Percentiles rank a stretch among this genome's conserved stretches.
Conservation (phyloP, 2,113 vertebrate species). For the Odontophorus gujanensis region DNA sequence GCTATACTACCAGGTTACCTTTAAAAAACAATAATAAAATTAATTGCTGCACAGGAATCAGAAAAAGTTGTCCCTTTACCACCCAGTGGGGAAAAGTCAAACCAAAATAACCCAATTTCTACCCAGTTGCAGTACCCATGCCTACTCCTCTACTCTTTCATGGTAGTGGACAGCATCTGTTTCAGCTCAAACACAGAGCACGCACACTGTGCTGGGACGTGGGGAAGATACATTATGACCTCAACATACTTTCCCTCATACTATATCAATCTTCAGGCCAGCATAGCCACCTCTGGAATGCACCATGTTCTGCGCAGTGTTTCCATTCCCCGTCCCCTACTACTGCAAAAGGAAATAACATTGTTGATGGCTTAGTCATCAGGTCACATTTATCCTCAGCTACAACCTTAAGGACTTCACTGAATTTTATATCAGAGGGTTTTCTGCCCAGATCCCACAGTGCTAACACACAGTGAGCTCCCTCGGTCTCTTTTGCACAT, state of each 20-base stretch:
- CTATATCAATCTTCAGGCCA: not conserved
- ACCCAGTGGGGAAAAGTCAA: not conserved
- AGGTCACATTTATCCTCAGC: conserved; percentile 3
- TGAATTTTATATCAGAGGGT: conserved; percentile 23
- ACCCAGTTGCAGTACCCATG: fast-evolving
- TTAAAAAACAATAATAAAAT: not conserved
- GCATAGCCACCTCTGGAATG: not conserved
- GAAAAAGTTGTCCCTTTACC: not conserved
- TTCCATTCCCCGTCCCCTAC: not conserved
- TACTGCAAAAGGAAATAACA: not conserved
- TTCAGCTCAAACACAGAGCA: not conserved
- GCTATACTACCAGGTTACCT: not conserved
- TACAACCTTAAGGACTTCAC: not conserved
- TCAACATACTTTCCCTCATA: not conserved
- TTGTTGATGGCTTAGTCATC: not conserved
- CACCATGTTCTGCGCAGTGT: not conserved
- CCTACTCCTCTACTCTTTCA: not conserved
- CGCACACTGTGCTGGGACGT: not conserved
- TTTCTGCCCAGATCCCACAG: not conserved
- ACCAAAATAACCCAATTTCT: not conserved
- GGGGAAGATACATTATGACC: not conserved
- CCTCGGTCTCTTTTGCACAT: not conserved
- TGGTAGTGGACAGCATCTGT: not conserved
- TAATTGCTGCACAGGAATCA: not conserved
- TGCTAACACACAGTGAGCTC: not conserved